Conservation (phyloP, 2,888 invertebrate species). For the Lepidochitona cinerea region DNA sequence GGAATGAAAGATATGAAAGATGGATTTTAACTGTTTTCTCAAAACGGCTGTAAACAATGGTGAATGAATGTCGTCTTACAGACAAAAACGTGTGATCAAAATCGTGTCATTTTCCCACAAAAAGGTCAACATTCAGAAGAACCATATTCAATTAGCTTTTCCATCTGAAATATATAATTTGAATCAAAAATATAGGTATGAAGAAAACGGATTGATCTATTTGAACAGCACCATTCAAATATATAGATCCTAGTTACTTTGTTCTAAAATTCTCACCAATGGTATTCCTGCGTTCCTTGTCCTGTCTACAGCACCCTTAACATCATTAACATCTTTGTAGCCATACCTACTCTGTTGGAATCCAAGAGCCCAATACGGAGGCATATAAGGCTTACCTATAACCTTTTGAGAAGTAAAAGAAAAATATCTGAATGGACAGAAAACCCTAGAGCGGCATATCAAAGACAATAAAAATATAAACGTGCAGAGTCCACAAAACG, state of each 20-base stretch:
- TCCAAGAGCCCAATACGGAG: conserved; percentile 88
- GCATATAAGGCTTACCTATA: conserved; percentile 83
- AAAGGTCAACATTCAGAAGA: too few relatives aligned
- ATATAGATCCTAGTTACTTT: too few relatives aligned
- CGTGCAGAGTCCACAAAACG: neutral
- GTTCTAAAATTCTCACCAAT: conserved; percentile 34
- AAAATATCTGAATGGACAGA: too few relatives aligned
- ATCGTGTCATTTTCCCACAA: too few relatives aligned
- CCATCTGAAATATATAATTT: too few relatives aligned
- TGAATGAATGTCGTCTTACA: neutral
- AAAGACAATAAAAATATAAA: neutral
- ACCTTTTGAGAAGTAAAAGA: too few relatives aligned
- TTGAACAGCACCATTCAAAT: too few relatives aligned
- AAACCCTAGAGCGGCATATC: too few relatives aligned
- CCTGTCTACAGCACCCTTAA: conserved; percentile 44
- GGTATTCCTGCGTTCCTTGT: conserved; percentile 42
- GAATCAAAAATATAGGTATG: too few relatives aligned
- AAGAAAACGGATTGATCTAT: too few relatives aligned
- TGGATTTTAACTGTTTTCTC: neutral
- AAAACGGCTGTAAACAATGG: too few relatives aligned
- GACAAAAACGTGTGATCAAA: neutral
- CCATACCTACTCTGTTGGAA: conserved; percentile 84
- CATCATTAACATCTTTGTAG: conserved; percentile 34
- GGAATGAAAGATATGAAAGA: neutral
- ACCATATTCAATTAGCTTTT: too few relatives aligned